Evolutionary conservation across 2,113 vertebrate genomes (phyloP).

Genomic region (Leucopsar rothschildi): DNA sequence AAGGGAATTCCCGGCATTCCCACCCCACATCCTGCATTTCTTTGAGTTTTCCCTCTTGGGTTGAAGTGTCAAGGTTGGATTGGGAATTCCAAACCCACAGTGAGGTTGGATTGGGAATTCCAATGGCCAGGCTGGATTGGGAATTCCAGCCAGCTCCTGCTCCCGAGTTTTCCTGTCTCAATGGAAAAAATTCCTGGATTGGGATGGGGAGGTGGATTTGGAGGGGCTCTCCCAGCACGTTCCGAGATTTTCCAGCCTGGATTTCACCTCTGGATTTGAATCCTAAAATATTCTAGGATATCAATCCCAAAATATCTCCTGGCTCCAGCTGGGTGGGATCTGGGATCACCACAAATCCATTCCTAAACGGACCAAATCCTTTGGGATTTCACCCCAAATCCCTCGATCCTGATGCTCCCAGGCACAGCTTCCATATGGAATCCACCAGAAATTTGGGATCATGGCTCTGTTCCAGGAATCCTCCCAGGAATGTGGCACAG

Average conservation of each 20-base stretch:
- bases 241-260: neutral
- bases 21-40: accelerated
- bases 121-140: too few species aligned
- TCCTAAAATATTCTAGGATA: neutral
- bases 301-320: neutral
- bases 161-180: accelerated
- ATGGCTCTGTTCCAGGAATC: neutral
- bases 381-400: neutral
- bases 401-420: accelerated
- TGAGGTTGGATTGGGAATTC: too few species aligned
- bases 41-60: neutral
- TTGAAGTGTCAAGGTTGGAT: accelerated
- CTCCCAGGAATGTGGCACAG: accelerated
- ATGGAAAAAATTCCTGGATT: accelerated
- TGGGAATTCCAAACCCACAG: accelerated
- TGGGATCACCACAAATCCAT: neutral
- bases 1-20: accelerated
- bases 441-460: accelerated
- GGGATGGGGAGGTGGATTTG: neutral
- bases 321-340: accelerated
- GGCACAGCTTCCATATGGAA: neutral
- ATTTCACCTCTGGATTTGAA: neutral
- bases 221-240: accelerated
- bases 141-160: neutral
- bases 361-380: accelerated